Evolutionary conservation across 2,797 vertebrate genomes (phyloP), one percentile per base, ranked within the genome.

Genomic region (Chaenodraco wilsoni): DNA sequence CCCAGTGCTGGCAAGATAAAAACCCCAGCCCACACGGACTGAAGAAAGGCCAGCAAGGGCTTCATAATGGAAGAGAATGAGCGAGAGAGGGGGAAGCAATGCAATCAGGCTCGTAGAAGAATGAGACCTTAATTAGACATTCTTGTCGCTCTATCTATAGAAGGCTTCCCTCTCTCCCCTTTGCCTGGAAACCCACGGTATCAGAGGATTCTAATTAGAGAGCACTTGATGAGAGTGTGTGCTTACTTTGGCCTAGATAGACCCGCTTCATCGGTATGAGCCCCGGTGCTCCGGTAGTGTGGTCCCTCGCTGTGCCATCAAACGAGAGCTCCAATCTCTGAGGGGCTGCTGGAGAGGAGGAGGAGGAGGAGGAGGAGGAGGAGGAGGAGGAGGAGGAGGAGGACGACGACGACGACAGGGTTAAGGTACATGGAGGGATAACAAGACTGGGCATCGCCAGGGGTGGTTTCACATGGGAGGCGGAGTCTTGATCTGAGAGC

Each of bases 121-220:
- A 91, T 87, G 72, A 91, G 79, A 76, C 79, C 88, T 90, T 94
- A 93, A 93, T 95, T 92, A 92, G 91, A 89, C 85, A 87, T 92
- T 92, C 86, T 87, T 84, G 65, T 83, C 21, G 43, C 79, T 88
- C 90, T 89, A 86, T 91, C 81, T 90, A 87, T 87, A 88, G 82
- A 87, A 75, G 76, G 56, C 54, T 87, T 76, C 82, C 83, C 66
- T 60, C 66, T 79, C 66, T 61, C 67, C 44, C 31, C 66, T 70
- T 27, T 13, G 78, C 74, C 61, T 80, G 64, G 60, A 88, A 88
- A 84, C 69, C 68, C 81, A 79, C 78, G 79, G 54, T 84, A 92
- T 90, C 79, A 79, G 58, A 86, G 88, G 89, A 91, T 90, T 86
- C 89, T 91, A 93, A 93, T 94, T 94, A 92, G 86, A 85, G 74